Evolutionary conservation across 2,888 invertebrate species (phyloP).

Genomic region (Punctoribates punctum): DNA sequence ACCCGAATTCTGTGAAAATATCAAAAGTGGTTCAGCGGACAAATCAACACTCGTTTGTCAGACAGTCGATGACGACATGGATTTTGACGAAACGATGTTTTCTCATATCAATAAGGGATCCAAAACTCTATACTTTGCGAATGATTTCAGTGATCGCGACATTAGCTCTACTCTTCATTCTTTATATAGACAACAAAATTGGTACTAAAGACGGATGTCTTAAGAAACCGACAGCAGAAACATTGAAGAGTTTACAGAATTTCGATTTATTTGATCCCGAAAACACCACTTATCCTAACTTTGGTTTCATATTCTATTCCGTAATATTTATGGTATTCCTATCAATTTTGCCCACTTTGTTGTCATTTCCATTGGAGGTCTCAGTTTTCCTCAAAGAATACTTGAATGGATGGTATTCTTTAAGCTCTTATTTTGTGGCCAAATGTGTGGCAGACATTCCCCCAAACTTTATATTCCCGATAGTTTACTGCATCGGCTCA

Average conservation of each 20-base stretch:
- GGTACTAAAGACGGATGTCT: conserved; percentile 43
- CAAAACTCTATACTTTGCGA: conserved; percentile 42
- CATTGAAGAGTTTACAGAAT: neutral
- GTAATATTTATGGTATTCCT: conserved; percentile 42
- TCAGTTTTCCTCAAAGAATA: conserved; percentile 40
- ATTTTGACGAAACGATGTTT: conserved; percentile 40
- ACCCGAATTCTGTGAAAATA: conserved; percentile 16
- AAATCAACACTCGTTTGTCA: conserved; percentile 15
- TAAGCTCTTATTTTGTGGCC: conserved; percentile 42
- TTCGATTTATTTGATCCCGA: conserved; percentile 20
- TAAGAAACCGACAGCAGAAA: neutral
- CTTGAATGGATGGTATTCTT: conserved; percentile 44
- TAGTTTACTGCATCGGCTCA: conserved; percentile 50
- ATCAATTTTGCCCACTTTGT: conserved; percentile 42
- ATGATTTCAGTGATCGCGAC: conserved; percentile 39
- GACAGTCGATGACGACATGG: conserved; percentile 33
- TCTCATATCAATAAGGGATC: conserved; percentile 40
- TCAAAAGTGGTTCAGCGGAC: conserved; percentile 40
- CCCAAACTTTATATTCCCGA: conserved; percentile 69
- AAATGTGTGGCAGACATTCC: conserved; percentile 51
- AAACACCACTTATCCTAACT: conserved; percentile 38
- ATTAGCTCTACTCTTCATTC: conserved; percentile 36
- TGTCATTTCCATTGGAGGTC: conserved; percentile 44
- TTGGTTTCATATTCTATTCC: conserved; percentile 52
- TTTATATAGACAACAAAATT: conserved; percentile 42